A percentile compares a stretch with the other conserved stretches of the same genome.
phyloP scores from a whole-genome alignment of 2,797 vertebrate species.

The Otus scops region DNA sequence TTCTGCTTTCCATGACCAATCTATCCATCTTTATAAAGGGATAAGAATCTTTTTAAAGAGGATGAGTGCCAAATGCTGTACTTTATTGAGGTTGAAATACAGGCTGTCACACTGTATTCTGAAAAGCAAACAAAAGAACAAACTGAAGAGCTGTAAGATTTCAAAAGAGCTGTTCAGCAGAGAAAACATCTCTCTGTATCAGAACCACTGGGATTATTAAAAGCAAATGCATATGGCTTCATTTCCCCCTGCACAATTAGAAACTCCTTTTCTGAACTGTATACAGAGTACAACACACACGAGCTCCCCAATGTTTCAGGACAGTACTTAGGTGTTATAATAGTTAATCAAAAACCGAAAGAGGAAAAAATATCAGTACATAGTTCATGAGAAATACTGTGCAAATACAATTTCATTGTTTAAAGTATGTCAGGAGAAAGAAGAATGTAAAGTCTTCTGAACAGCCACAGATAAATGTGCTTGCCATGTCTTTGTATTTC shows the following conservation, averaged over 20 bases:
- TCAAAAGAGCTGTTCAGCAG: not conserved
- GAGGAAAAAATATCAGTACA: not conserved
- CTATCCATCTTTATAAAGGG: slow-evolving; percentile 41
- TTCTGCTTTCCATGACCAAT: slow-evolving; percentile 1
- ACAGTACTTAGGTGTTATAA: not conserved
- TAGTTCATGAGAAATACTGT: not conserved
- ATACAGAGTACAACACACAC: not conserved
- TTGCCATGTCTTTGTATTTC: not conserved
- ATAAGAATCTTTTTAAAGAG: slow-evolving; percentile 42
- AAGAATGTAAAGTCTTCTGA: not conserved
- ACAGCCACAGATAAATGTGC: not conserved
- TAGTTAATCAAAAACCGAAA: not conserved
- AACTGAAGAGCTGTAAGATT: not conserved
- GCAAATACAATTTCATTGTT: not conserved
- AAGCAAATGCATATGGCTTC: not conserved
- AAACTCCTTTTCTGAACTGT: not conserved
- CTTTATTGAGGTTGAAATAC: slow-evolving; percentile 19
- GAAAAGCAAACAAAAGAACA: slow-evolving; percentile 27
- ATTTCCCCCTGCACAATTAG: not conserved
- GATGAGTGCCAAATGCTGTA: not conserved
- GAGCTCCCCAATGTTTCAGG: not conserved
- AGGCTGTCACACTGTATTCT: not conserved
- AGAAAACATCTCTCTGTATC: not conserved
- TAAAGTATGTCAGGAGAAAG: not conserved
- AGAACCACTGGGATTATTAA: not conserved